Evolutionary conservation across 2,797 vertebrate species (phyloP), one percentile per base, ranked within the genome.

Genomic region (Crenuchus spilurus): DNA sequence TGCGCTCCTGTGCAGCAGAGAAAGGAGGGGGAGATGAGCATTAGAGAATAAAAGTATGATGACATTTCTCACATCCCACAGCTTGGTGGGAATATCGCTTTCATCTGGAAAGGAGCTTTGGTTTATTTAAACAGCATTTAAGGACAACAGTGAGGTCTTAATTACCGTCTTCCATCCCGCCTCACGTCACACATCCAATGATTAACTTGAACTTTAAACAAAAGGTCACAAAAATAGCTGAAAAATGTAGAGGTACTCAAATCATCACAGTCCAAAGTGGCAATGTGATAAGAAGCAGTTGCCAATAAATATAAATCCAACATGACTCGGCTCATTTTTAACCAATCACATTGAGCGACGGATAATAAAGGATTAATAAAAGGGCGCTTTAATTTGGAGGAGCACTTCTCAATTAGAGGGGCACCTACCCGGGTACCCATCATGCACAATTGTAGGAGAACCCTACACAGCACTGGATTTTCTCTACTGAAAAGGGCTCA

Each of bases 1-100:
- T 74, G n/a, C 68, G 70, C 71, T 85, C 75, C 78, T 80, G 73
- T 72, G 63, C 18, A 37, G 18, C 54, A 62, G 51, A 48, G 20
- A 49, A 44, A 69, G 35, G 30, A 24, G 55, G n/a, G 57, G 6
- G 31, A 75, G 51, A 68, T 33, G 33, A 20, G 46, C 28, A 66
- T 73, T 22, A 75, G 57, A 20, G n/a, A 70, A 57, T 30, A 8
- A 39, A 74, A 77, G 8, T 11, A 70, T 42, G 20, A 67, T 44
- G 46, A 24, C 70, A 70, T 77, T 68, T 74, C 48, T 66, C 31
- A 70, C 41, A 61, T 70, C 46, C 42, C 33, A 22, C 16, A 44
- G 11, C 37, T 76, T 37, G 2, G 28, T 24, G 18, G 74, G 58
- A 70, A 51, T 60, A 76, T 80, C 57, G 44, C 42, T 51, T 76